phyloP scores from a whole-genome alignment of 2,888 invertebrate species.

The Harpalus rubripes region DNA sequence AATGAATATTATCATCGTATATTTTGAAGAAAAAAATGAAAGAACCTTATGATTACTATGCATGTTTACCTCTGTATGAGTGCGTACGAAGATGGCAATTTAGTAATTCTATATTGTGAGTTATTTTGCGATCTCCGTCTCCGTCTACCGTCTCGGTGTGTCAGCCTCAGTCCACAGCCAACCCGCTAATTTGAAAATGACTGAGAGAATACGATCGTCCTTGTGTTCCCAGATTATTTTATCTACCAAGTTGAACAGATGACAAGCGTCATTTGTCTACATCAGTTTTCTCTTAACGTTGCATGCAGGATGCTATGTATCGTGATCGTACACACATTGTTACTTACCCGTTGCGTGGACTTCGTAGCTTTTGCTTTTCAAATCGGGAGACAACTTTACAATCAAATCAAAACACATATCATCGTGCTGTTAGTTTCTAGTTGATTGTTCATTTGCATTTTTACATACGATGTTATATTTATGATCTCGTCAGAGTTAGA shows the following conservation, averaged over 20 bases:
- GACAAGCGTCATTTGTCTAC: constrained; percentile 61
- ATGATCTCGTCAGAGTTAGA: no score
- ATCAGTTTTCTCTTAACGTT: constrained; percentile 58
- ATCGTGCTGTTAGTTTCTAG: no score
- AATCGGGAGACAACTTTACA: neutral
- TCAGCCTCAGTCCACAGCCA: constrained; percentile 31
- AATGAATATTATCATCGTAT: neutral
- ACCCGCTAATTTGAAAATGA: constrained; percentile 65
- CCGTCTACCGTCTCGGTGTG: constrained; percentile 34
- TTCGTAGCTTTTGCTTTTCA: neutral
- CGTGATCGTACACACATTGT: constrained; percentile 24
- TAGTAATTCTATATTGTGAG: neutral
- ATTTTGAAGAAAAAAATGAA: neutral
- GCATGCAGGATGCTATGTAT: constrained; percentile 47
- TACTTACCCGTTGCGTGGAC: neutral
- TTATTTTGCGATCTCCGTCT: neutral
- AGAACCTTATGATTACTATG: neutral
- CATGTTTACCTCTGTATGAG: neutral
- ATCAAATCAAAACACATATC: neutral
- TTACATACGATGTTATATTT: no score
- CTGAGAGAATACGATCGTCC: constrained; percentile 64
- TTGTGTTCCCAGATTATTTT: constrained; percentile 66
- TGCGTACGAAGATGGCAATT: neutral
- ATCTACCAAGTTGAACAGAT: constrained; percentile 54
- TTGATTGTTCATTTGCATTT: no score